These are phyloP conservation scores for Anguilla marmorata DNA, from an alignment of 2,797 vertebrate species.

Conservation along the genomic window DNA sequence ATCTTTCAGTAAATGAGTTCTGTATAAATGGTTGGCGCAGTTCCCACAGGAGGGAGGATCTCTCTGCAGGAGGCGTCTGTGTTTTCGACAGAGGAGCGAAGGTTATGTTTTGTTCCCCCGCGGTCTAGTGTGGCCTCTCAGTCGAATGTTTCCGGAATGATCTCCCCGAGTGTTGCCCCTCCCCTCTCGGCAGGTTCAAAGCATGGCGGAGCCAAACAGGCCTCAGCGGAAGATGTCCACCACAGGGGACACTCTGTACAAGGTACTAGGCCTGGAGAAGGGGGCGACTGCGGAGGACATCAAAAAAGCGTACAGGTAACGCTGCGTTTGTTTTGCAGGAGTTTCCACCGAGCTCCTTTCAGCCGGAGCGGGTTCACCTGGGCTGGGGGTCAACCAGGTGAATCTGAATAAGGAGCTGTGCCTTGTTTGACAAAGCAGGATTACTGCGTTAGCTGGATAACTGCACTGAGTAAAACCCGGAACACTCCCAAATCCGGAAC, in stretches of 20 bases:
- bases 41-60: not conserved
- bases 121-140: not conserved
- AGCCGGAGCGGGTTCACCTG: not conserved
- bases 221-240: slow-evolving; percentile 83
- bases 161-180: not conserved
- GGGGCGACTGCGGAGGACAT: slow-evolving; percentile 86
- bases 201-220: slow-evolving; percentile 77
- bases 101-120: not conserved
- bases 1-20: not conserved
- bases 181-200: slow-evolving; percentile 60
- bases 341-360: not conserved
- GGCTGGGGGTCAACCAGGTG: not conserved
- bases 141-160: not conserved
- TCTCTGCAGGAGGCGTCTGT: not conserved
- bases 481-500: too few relatives aligned
- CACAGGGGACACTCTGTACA: slow-evolving; percentile 82
- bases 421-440: not conserved
- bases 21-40: not conserved
- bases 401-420: not conserved
- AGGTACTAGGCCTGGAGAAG: slow-evolving; percentile 84
- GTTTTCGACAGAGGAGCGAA: not conserved
- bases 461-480: too few relatives aligned
- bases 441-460: too few relatives aligned
- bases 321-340: too few relatives aligned
- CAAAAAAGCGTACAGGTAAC: slow-evolving; percentile 88